Evolutionary conservation across 2,888 invertebrate species (phyloP).

Genomic region (Parnassius apollo): DNA sequence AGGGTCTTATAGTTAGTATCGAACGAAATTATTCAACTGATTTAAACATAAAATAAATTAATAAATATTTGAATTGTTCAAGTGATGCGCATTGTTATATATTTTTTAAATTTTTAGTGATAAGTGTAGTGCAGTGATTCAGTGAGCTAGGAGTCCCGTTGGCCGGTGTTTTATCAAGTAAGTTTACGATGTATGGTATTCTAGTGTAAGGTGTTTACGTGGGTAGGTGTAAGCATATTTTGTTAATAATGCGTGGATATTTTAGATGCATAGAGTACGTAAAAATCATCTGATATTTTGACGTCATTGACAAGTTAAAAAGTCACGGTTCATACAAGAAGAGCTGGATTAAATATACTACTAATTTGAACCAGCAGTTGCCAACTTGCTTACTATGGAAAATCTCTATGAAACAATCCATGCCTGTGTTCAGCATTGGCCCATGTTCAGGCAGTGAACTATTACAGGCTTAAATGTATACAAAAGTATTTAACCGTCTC

Average conservation of each 20-base stretch:
- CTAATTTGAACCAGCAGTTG: too few species aligned
- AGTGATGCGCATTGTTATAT: conserved; percentile 44
- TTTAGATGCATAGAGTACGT: background rate
- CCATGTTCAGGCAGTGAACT: too few species aligned
- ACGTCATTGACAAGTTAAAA: too few species aligned
- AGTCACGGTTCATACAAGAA: too few species aligned
- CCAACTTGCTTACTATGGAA: too few species aligned
- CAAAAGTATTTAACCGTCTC: too few species aligned
- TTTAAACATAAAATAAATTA: conserved; percentile 47
- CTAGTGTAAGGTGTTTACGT: conserved; percentile 30
- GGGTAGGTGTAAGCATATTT: background rate
- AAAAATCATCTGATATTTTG: too few species aligned
- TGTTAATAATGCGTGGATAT: background rate
- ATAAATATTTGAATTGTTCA: conserved; percentile 37
- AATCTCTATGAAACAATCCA: too few species aligned
- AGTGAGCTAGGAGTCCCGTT: conserved; percentile 60
- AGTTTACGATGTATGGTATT: conserved; percentile 50
- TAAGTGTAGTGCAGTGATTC: conserved; percentile 43
- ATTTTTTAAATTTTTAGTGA: conserved; percentile 37
- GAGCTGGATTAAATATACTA: too few species aligned
- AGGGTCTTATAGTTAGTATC: conserved; percentile 40
- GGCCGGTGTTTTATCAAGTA: conserved; percentile 62
- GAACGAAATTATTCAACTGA: conserved; percentile 59
- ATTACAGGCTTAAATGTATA: too few species aligned
- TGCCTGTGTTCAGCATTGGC: too few species aligned